Conservation (phyloP, 2,888 invertebrate genomes). For the Eupithecia pulchellata region DNA sequence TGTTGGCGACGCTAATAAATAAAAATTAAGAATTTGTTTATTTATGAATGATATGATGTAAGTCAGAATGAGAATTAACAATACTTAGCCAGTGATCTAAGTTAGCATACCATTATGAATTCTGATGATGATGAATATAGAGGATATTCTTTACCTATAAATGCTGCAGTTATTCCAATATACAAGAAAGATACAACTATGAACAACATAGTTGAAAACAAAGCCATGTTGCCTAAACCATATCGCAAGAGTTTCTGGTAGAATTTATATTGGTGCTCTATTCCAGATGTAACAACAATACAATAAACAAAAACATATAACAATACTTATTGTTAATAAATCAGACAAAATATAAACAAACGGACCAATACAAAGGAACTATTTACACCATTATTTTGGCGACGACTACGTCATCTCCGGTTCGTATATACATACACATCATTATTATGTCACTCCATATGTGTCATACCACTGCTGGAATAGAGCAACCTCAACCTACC, state of each 20-base stretch:
- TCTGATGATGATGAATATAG: no score
- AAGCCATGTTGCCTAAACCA: background rate
- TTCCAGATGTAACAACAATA: background rate
- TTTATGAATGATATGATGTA: no score
- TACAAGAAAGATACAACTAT: background rate
- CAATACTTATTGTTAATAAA: background rate
- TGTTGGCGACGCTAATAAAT: no score
- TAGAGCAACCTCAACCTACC: no score
- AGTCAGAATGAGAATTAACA: no score
- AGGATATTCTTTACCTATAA: background rate
- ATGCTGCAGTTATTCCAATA: background rate
- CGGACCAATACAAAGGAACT: background rate
- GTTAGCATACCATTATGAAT: no score
- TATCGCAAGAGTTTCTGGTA: background rate
- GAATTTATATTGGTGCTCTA: background rate
- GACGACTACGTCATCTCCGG: background rate
- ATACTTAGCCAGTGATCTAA: no score
- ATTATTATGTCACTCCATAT: no score
- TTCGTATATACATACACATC: no score
- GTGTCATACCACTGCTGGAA: no score
- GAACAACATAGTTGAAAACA: background rate
- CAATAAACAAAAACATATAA: background rate
- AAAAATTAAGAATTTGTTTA: no score
- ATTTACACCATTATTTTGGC: background rate
- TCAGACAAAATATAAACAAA: background rate